A percentile compares a stretch with the other conserved stretches of the same genome.
These are phyloP conservation scores for Sitobion miscanthi DNA, from an alignment of 1,140 invertebrate genomes.

Conservation along the genomic window DNA sequence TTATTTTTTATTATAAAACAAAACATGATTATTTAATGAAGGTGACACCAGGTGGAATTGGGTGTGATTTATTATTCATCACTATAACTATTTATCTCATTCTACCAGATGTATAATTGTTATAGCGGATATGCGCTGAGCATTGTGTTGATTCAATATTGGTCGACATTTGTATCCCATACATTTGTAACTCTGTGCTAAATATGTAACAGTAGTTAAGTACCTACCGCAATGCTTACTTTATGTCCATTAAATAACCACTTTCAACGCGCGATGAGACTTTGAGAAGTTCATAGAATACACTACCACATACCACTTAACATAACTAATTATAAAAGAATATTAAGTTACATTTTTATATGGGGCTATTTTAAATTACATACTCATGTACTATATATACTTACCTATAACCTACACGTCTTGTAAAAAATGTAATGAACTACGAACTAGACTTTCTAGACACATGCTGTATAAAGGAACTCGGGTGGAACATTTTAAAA, in stretches of 20 bases:
- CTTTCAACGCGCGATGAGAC: background rate
- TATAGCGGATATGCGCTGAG: background rate
- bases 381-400: background rate
- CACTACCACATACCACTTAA: too few relatives aligned
- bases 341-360: background rate
- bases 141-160: background rate
- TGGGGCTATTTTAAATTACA: background rate
- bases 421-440: background rate
- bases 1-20: background rate
- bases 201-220: background rate
- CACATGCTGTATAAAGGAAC: background rate
- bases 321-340: background rate
- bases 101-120: background rate
- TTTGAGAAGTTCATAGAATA: background rate
- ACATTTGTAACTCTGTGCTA: background rate
- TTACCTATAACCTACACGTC: background rate
- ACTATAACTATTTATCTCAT: background rate
- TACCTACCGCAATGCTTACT: background rate
- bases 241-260: background rate
- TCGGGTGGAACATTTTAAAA: background rate
- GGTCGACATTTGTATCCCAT: background rate
- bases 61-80: background rate
- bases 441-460: background rate
- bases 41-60: background rate
- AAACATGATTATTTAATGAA: background rate